Conservation (phyloP, 1,140 invertebrate species). For the Caerostris darwini region DNA sequence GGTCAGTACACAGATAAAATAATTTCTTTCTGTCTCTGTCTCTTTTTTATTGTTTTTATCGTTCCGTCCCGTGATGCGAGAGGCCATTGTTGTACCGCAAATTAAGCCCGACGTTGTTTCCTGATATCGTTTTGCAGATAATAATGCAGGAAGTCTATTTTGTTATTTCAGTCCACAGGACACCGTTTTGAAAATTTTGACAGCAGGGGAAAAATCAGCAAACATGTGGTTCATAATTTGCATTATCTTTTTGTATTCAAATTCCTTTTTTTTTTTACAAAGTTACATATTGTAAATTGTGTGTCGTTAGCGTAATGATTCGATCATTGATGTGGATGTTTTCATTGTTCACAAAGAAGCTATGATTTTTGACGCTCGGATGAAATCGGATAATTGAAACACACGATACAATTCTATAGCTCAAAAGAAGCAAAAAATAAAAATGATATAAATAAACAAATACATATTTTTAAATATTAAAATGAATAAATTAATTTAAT, state of each 20-base stretch:
- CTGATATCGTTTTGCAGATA: slow-evolving; percentile 36
- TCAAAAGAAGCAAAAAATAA: too few species aligned
- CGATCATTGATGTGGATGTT: too few species aligned
- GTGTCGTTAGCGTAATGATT: too few species aligned
- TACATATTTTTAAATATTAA: too few species aligned
- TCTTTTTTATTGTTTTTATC: neutral
- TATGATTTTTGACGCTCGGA: too few species aligned
- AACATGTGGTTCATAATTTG: neutral
- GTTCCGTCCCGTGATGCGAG: neutral
- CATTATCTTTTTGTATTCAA: neutral
- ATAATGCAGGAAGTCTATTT: slow-evolving; percentile 7
- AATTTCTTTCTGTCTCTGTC: slow-evolving; percentile 1
- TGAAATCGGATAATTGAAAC: too few species aligned
- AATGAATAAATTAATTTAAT: too few species aligned
- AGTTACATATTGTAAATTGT: too few species aligned
- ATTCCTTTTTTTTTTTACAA: too few species aligned
- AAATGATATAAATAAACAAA: too few species aligned
- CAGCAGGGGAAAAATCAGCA: neutral
- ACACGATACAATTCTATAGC: too few species aligned
- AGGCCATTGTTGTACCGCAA: neutral
- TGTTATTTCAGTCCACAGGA: slow-evolving; percentile 15
- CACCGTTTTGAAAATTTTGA: neutral
- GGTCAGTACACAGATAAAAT: slow-evolving; percentile 74
- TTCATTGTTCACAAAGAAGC: too few species aligned
- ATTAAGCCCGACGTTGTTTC: neutral